These are phyloP conservation scores for Epirrhoe alternata DNA, from an alignment of 2,888 invertebrate genomes.

Conservation along the genomic window DNA sequence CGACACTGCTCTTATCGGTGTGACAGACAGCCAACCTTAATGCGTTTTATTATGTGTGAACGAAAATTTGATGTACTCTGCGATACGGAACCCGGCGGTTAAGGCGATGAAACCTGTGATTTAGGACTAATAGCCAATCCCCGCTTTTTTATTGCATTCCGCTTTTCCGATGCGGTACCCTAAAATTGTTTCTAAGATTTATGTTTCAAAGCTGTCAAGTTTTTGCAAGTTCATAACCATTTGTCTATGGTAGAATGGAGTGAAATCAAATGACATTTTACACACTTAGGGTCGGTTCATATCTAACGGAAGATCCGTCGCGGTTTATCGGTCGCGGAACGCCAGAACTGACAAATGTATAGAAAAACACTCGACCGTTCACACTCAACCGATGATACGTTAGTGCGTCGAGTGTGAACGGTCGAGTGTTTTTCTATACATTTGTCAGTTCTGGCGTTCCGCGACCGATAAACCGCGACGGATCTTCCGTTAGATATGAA, in stretches of 20 bases:
- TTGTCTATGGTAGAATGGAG: background rate
- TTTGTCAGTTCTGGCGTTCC: too few species aligned
- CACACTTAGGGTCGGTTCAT: too few species aligned
- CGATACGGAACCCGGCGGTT: constrained; percentile 56
- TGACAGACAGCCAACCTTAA: constrained; percentile 56
- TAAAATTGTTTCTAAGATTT: constrained; percentile 4
- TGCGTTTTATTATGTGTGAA: constrained; percentile 79
- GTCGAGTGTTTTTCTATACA: too few species aligned
- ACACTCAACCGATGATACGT: too few species aligned
- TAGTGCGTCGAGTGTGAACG: too few species aligned
- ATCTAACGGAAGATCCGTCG: too few species aligned
- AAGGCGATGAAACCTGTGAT: constrained; percentile 64
- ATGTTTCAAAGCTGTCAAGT: background rate
- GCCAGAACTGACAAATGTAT: too few species aligned
- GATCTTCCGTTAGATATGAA: too few species aligned
- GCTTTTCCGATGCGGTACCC: constrained; percentile 33
- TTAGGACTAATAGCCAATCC: constrained; percentile 69
- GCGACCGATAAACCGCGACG: too few species aligned
- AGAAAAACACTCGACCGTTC: too few species aligned
- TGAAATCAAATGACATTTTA: too few species aligned
- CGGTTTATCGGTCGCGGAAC: too few species aligned
- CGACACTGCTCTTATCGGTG: constrained; percentile 48
- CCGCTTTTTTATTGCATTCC: constrained; percentile 57
- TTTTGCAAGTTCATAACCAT: background rate
- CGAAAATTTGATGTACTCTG: constrained; percentile 73